Percentiles rank a stretch among this genome's conserved stretches.
Conservation (phyloP, 2,797 vertebrate genomes). For the Periparus ater region DNA sequence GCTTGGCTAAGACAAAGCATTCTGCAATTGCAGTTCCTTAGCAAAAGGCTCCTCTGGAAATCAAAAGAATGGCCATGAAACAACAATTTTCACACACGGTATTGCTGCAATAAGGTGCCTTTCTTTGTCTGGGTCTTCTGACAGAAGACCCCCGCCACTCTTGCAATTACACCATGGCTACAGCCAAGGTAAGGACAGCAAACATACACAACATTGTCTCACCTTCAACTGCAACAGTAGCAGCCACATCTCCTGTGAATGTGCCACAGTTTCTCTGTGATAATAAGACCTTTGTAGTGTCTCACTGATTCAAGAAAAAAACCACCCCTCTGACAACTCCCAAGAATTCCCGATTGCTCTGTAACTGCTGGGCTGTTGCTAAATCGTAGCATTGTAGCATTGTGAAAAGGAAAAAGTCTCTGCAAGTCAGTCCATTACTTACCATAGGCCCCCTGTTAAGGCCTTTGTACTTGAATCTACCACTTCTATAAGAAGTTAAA, state of each 20-base stretch:
- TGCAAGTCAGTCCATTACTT: neutral
- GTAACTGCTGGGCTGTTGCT: neutral
- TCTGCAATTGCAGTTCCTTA: neutral
- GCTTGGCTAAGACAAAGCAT: neutral
- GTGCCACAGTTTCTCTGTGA: neutral
- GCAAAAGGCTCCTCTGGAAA: neutral
- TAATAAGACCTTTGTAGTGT: neutral
- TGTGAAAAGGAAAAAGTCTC: neutral
- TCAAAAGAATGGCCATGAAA: neutral
- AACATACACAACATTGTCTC: neutral
- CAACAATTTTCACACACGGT: neutral
- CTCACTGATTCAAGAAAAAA: neutral
- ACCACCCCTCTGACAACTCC: neutral
- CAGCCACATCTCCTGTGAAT: rapidly evolving
- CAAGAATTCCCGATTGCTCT: neutral
- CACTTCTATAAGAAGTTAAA: neutral
- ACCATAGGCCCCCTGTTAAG: neutral
- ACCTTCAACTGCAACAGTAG: neutral
- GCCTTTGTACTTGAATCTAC: neutral
- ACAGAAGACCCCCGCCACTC: neutral
- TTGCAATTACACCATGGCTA: neutral
- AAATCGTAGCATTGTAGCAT: neutral
- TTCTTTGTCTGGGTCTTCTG: neutral
- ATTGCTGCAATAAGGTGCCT: neutral
- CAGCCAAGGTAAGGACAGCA: neutral